These are phyloP conservation scores for Neosilurus hyrtlii DNA, from an alignment of 2,797 vertebrate species.

Conservation along the genomic window DNA sequence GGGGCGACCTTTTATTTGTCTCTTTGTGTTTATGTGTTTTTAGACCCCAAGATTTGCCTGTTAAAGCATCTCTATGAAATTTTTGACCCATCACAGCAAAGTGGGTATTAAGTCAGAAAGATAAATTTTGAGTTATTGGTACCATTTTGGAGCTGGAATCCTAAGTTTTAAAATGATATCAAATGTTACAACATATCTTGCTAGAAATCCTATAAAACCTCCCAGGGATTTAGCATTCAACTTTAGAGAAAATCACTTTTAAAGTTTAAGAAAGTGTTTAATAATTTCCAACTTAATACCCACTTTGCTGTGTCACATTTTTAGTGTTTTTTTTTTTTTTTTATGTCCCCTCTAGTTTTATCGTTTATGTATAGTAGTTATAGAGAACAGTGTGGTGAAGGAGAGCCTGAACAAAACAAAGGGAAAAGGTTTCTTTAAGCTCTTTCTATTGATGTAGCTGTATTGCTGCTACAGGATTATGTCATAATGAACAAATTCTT, in stretches of 20 bases:
- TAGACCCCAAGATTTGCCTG: constrained; percentile 22
- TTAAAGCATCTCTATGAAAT: constrained; percentile 4
- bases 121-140: too few relatives aligned
- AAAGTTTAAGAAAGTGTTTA: too few relatives aligned
- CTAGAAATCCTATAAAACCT: too few relatives aligned
- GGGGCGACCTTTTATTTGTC: constrained; percentile 49
- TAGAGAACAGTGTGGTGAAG: not conserved
- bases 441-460: constrained; percentile 16
- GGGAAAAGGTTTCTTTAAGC: constrained; percentile 17
- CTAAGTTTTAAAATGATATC: too few relatives aligned
- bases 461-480: not conserved
- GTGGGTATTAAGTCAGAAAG: too few relatives aligned
- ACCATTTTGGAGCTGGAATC: too few relatives aligned
- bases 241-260: too few relatives aligned
- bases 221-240: too few relatives aligned
- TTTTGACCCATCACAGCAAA: not conserved
- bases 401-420: constrained; percentile 28
- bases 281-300: too few relatives aligned
- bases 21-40: constrained; percentile 42
- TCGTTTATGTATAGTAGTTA: not conserved
- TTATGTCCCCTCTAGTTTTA: constrained; percentile 10
- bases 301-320: not conserved
- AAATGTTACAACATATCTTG: too few relatives aligned
- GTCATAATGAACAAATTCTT: constrained; percentile 17
- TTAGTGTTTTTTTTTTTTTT: constrained; percentile 13